A percentile compares a stretch with the other conserved stretches of the same genome.
These are phyloP conservation scores for Megamerina dolium DNA, from an alignment of 2,888 invertebrate species.

Conservation along the genomic window DNA sequence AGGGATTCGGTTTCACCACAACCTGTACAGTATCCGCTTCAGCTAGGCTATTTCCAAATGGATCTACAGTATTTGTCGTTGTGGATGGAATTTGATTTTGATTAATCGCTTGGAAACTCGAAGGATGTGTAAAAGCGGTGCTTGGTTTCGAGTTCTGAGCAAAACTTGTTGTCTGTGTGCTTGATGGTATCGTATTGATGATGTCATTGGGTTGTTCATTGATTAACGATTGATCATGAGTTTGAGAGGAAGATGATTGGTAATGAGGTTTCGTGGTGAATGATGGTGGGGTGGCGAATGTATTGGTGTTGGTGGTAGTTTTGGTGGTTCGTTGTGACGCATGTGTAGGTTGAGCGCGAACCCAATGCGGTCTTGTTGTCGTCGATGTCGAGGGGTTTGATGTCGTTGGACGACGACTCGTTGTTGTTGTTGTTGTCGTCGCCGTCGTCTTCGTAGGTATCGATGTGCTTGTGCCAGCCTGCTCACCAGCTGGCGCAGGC, in stretches of 20 bases:
- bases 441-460: slow-evolving; percentile 17
- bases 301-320: slow-evolving; percentile 1
- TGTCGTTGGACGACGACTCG: slow-evolving; percentile 10
- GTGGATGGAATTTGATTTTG: slow-evolving; percentile 14
- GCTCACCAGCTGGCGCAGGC: slow-evolving; percentile 26
- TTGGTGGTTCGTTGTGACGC: slow-evolving; percentile 9
- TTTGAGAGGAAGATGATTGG: background rate
- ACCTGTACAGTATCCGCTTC: slow-evolving; percentile 11
- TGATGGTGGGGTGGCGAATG: background rate
- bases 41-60: slow-evolving; percentile 5
- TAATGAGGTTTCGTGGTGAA: background rate
- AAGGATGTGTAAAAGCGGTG: slow-evolving; percentile 1
- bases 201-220: slow-evolving; percentile 8
- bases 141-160: slow-evolving; percentile 2
- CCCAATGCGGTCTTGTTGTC: slow-evolving; percentile 20
- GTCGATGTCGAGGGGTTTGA: slow-evolving; percentile 22
- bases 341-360: slow-evolving; percentile 19
- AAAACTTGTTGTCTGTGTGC: slow-evolving; percentile 13
- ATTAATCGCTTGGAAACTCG: background rate
- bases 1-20: slow-evolving; percentile 15
- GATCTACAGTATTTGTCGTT: slow-evolving; percentile 18
- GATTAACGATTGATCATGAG: slow-evolving; percentile 12
- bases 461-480: slow-evolving; percentile 9
- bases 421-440: slow-evolving; percentile 21
- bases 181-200: background rate